A percentile compares a stretch with the other conserved stretches of the same genome.
Evolutionary conservation across 2,797 vertebrate species (phyloP).

Genomic region (Simalia tracyae): DNA sequence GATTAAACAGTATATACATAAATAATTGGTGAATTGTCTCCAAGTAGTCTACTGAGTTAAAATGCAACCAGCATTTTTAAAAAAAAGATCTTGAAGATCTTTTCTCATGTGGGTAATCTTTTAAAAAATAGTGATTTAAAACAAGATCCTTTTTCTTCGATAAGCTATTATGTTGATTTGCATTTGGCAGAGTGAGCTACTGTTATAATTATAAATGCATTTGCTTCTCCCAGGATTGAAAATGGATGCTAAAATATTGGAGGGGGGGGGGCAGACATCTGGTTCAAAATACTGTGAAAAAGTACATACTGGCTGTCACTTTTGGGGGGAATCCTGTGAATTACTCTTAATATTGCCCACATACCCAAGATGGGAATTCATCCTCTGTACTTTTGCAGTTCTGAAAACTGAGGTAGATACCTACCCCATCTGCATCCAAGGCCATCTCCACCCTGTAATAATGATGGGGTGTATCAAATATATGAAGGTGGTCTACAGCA

Average conservation of each 20-base stretch:
- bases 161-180: not conserved
- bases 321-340: rapidly evolving
- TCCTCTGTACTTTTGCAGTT: not conserved
- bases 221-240: not conserved
- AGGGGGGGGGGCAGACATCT: not conserved
- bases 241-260: not conserved
- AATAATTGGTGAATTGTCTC: constrained; percentile 22
- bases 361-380: not conserved
- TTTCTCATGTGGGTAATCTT: not conserved
- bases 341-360: not conserved
- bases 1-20: not conserved
- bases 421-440: not conserved
- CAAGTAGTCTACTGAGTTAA: not conserved
- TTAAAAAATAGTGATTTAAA: constrained; percentile 9
- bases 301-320: not conserved
- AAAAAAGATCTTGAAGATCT: constrained; percentile 10
- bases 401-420: not conserved
- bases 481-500: not conserved
- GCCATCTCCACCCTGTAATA: not conserved
- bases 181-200: not conserved
- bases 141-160: not conserved
- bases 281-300: not conserved
- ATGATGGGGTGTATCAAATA: not conserved
- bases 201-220: not conserved
- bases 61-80: not conserved